Base-by-base conservation (phyloP, 2,888 invertebrate genomes). In the Gerris lacustris region DNA sequence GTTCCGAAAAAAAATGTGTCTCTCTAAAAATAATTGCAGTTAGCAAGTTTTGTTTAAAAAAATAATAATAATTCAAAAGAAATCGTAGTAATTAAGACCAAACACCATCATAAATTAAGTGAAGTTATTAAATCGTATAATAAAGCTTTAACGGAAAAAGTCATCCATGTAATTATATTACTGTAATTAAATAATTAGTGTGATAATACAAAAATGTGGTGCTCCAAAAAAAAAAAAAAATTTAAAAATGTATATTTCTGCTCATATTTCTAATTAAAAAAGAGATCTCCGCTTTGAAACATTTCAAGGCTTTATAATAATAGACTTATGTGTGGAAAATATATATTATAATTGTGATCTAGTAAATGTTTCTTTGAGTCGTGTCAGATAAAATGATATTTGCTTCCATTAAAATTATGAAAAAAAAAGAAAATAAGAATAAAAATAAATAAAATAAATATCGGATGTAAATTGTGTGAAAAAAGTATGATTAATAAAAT, bases 131-230 rank as follows among this genome's bases (percentile, higher is more conserved):
- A 44, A n/a, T 44, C 15, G 9, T 44, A 43, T 44, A 72, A 68
- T 70, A 62, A 72, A 72, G 72, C 72, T 72, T 72, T 72, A 72
- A 72, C 62, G 18, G 45, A 70, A 68, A 70, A 70, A 70, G 70
- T 72, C 72, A 72, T 72, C 72, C 18, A 31, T 68, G 9, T 68
- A 68, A 55, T 67, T 62, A 64, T 70, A 55, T 67, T 47, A 68
- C 71, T 71, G 69, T 74, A 72, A 74, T 73, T 73, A 71, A 55
- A 31, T 31, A 70, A 74, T 74, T 74, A 73, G 74, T 74, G 74
- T 74, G 74, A 74, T 74, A 74, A 64, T 64, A 18, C 71, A 74
- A 71, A 73, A 74, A 71, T 74, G 73, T 74, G 74, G 74, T 74
- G 74, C 74, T 74, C 74, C 72, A 72, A 73, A 72, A 73, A 73